These are phyloP conservation scores for Eciton burchellii DNA, from an alignment of 1,140 invertebrate genomes.

Conservation along the genomic window DNA sequence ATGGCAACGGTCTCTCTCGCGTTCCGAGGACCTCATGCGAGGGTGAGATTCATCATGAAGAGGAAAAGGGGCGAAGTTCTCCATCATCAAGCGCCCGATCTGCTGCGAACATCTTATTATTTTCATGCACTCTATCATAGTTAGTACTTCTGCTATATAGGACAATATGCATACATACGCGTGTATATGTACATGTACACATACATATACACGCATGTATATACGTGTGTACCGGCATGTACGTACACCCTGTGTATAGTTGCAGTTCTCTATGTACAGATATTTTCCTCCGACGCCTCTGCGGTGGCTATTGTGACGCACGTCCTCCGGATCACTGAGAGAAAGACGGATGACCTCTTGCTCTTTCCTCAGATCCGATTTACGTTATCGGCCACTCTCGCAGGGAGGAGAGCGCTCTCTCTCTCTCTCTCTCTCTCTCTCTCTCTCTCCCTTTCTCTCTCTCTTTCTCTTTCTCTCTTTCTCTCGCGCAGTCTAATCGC, in stretches of 20 bases:
- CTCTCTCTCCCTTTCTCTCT: too few species aligned
- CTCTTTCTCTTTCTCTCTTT: neutral
- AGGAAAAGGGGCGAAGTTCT: conserved; percentile 64
- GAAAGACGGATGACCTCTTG: neutral
- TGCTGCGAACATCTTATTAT: conserved; percentile 71
- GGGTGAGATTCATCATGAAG: conserved; percentile 68
- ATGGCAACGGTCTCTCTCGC: conserved; percentile 32
- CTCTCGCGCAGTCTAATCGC: neutral
- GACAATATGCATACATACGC: too few species aligned
- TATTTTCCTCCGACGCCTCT: conserved; percentile 70
- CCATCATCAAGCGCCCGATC: conserved; percentile 43
- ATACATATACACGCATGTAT: too few species aligned
- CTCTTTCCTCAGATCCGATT: too few species aligned
- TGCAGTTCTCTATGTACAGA: conserved; percentile 79
- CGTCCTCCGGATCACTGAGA: conserved; percentile 20
- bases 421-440: too few species aligned
- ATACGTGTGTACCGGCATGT: conserved; percentile 77
- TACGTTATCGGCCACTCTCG: too few species aligned
- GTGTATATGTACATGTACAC: too few species aligned
- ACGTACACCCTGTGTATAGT: conserved; percentile 77
- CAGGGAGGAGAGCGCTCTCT: too few species aligned
- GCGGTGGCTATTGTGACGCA: conserved; percentile 23
- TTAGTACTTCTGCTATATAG: conserved; percentile 79
- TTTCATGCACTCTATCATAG: conserved; percentile 74
- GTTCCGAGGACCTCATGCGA: conserved; percentile 54